phyloP scores from a whole-genome alignment of 2,888 invertebrate genomes.

The Chrysolina americana region DNA sequence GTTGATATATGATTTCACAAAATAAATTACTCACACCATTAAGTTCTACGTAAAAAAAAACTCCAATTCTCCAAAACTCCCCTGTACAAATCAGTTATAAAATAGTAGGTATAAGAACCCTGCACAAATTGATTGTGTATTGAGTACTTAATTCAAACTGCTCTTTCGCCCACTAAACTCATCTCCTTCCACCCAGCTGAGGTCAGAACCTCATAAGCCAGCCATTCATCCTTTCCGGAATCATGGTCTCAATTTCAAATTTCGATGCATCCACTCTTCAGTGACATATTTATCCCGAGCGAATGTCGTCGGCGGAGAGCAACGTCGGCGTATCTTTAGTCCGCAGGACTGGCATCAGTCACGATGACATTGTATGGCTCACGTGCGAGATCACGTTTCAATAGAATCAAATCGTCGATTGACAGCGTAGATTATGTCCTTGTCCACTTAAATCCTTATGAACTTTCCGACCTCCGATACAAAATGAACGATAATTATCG shows the following conservation, averaged over 20 bases:
- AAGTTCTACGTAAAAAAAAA: too few relatives aligned
- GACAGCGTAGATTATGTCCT: constrained; percentile 62
- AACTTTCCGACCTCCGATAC: constrained; percentile 41
- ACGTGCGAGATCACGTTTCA: constrained; percentile 63
- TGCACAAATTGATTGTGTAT: too few relatives aligned
- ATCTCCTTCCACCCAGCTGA: too few relatives aligned
- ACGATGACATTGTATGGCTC: constrained; percentile 61
- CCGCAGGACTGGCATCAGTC: constrained; percentile 54
- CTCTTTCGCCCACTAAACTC: too few relatives aligned
- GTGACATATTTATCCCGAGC: constrained; percentile 27
- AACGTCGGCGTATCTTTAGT: constrained; percentile 42
- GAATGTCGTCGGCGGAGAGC: constrained; percentile 21
- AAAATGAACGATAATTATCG: constrained; percentile 34
- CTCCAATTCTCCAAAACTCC: too few relatives aligned
- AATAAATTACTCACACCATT: too few relatives aligned
- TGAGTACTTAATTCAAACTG: too few relatives aligned
- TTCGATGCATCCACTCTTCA: constrained; percentile 25
- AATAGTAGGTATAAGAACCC: too few relatives aligned
- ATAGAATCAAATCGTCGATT: constrained; percentile 60
- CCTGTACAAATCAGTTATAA: too few relatives aligned
- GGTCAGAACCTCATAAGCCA: too few relatives aligned
- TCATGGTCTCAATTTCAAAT: constrained; percentile 27
- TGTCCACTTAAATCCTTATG: constrained; percentile 58
- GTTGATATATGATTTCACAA: too few relatives aligned
- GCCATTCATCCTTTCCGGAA: constrained; percentile 36